Evolutionary conservation across 2,797 vertebrate genomes (phyloP), one percentile per base, ranked within the genome.

Genomic region (Poeciliopsis infans): DNA sequence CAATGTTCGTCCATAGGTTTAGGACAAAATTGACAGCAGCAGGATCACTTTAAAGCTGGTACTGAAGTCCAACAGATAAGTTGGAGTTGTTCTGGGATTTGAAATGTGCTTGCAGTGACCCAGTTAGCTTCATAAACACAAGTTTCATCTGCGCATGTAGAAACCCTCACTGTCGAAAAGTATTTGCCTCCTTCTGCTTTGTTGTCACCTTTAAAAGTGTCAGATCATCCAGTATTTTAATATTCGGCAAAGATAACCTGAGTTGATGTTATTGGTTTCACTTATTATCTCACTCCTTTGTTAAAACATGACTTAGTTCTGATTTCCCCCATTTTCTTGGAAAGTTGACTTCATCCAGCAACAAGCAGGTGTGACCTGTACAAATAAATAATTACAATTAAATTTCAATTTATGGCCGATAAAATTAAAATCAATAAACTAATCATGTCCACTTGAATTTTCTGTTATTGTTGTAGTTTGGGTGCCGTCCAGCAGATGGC

Each of bases 101-200:
- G 61, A 87, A 84, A 87, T 89, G 39, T 81, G 84, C 84, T 88
- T 64, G 77, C 83, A 72, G 83, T 92, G 92, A 93, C 92, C 91
- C 85, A 93, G 85, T 93, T 94, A 86, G 83, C 71, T 76, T 72
- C 61, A 79, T 82, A 87, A 86, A 89, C 84, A 75, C 15, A n/a
- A 51, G 75, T 80, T 70, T 72, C 75, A 74, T 76, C 73, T 33
- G 64, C 86, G 83, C 74, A n/a, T 79, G 81, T 66, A 83, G 78
- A 82, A 79, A 64, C 41, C 20, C 77, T 61, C 45, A 85, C 64
- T 53, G 25, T 57, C 31, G 28, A 79, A 69, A 81, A 64, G 15
- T 36, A 64, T 66, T 71, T 69, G 5, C 20, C 23, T 25, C 66
- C 13, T 70, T n/a, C 68, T 45, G 23, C 11, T 41, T 43, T 68